phyloP scores from a whole-genome alignment of 2,113 vertebrate genomes.

The Bucco capensis region DNA sequence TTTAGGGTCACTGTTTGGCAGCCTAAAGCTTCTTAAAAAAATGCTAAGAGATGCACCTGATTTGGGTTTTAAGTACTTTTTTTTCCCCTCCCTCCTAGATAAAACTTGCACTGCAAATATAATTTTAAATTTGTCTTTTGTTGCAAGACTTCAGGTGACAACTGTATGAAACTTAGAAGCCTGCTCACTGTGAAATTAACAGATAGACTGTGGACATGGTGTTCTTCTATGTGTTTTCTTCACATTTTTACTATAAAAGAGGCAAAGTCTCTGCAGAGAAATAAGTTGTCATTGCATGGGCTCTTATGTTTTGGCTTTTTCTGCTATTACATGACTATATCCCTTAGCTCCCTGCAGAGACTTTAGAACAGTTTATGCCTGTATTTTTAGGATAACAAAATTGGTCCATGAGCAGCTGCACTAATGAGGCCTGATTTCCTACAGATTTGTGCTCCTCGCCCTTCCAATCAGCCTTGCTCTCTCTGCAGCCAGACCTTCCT shows the following conservation, averaged over 20 bases:
- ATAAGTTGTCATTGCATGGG: neutral
- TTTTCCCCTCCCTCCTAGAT: too few relatives aligned
- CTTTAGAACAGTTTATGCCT: neutral
- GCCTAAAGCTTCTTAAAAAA: neutral
- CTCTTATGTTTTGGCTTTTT: neutral
- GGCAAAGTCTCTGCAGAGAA: neutral
- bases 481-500: neutral
- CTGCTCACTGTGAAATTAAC: neutral
- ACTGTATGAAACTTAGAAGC: neutral
- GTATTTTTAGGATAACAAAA: neutral
- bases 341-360: neutral
- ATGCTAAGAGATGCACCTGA: neutral
- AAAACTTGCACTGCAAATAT: neutral
- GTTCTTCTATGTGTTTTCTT: neutral
- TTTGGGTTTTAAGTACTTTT: neutral
- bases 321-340: neutral
- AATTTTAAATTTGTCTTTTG: neutral
- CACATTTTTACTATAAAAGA: neutral
- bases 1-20: neutral
- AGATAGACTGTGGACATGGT: neutral
- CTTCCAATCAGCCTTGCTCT: neutral
- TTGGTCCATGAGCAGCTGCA: neutral
- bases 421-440: neutral
- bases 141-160: neutral
- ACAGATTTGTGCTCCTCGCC: neutral